Evolutionary conservation across 2,113 vertebrate species (phyloP), one percentile per base, ranked within the genome.

Genomic region (Zeus faber): DNA sequence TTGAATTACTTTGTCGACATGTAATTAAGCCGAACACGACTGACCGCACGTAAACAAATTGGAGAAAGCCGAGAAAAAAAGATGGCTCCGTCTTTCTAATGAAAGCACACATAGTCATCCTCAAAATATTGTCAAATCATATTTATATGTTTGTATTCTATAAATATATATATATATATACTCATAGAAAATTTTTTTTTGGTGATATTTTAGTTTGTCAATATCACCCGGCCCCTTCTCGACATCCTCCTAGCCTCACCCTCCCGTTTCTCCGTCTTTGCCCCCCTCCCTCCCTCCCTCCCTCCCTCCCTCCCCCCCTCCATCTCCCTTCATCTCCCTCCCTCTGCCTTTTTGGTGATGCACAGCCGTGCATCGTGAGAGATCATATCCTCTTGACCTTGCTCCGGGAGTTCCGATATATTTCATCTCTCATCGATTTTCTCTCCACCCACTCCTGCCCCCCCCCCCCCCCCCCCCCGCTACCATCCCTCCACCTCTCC

Each of bases 361-460:
- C 81, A 80, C 72, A 73, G 76, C 75, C 65, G 53, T 56, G 80
- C 73, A 72, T 82, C 63, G 57, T 84, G 79, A 85, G 68, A 87
- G 88, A 88, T 87, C 84, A 87, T 81, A 85, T 88, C 81, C 87
- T 85, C 76, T 86, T 89, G 88, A 89, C 88, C 88, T 89, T 89
- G 87, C 85, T 89, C 74, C 81, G 82, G 80, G 82, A 83, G 57
- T 75, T 81, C 65, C 84, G 79, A 88, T 86, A 79, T 88, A 83
- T 89, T 91, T 88, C 78, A 87, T 87, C 76, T 83, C 54, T 67
- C 83, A 89, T 89, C 65, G 89, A 90, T 89, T 88, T 88, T 74
- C 81, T 67, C 76, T 83, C 74, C 69, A 70, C 66, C 62, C 70
- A 61, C 72, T 47, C 81, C 83, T 57, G 83, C 65, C 67, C 69